These are phyloP conservation scores for Serripes groenlandicus DNA, from an alignment of 2,888 invertebrate species.

Conservation along the genomic window DNA sequence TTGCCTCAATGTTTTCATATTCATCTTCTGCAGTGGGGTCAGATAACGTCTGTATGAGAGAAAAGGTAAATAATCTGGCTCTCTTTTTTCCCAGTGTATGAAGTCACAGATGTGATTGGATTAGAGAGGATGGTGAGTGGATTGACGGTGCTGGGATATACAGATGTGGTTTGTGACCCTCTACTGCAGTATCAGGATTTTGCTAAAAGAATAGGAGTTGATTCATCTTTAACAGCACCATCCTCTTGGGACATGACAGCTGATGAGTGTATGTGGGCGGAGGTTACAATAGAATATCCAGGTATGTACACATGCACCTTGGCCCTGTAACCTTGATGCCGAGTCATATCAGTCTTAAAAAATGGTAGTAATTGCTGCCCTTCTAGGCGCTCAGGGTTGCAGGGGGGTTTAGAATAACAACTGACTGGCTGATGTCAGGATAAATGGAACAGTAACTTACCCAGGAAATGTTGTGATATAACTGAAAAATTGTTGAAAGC, in stretches of 20 bases:
- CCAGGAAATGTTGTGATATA: neutral
- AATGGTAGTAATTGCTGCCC: no score
- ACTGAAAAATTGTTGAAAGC: no score
- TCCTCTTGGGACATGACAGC: slow-evolving; percentile 65
- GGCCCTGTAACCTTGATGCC: neutral
- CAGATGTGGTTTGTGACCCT: slow-evolving; percentile 71
- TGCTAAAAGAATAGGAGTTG: slow-evolving; percentile 67
- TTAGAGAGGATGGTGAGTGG: slow-evolving; percentile 75
- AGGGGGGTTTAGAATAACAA: no score
- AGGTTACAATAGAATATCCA: slow-evolving; percentile 70
- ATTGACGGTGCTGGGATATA: slow-evolving; percentile 72
- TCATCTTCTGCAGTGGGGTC: no score
- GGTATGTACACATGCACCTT: no score
- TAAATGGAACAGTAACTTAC: neutral
- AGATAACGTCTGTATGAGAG: no score
- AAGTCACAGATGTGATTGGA: slow-evolving; percentile 75
- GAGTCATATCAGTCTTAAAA: no score
- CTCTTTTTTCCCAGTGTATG: slow-evolving; percentile 70
- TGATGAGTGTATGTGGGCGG: slow-evolving; percentile 61
- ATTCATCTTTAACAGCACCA: slow-evolving; percentile 37
- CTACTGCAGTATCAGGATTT: slow-evolving; percentile 72
- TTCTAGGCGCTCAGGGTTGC: no score
- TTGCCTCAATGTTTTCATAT: no score
- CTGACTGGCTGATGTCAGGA: no score
- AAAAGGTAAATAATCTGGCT: no score